Base-by-base conservation (phyloP, 1,140 invertebrate genomes). In the Danaus melanippus region DNA sequence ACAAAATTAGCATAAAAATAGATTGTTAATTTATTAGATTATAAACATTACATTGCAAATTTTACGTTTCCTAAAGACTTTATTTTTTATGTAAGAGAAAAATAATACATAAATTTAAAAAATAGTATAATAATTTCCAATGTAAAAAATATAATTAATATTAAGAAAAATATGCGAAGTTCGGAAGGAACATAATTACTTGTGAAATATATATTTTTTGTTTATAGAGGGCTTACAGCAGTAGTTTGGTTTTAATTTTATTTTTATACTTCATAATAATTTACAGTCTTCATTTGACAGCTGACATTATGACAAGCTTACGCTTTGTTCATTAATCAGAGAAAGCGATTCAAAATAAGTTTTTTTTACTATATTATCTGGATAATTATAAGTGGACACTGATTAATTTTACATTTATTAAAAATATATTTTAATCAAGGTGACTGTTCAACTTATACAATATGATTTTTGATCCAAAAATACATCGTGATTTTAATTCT, bases 321-420 rank as follows among this genome's bases (percentile, higher is more conserved):
- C 54, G 52, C 52, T 62, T 62, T 56, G 42, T 57, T 58, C 65
- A 71, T 71, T 68, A 71, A 71, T 71, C 63, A 68, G 60, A 66
- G 58, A 56, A 57, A 60, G 60, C 58, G 53, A 63, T 45, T 58
- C 45, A 56, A 51, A 62, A 48, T 66, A 54, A 60, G 42, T 62
- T 63, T 66, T 55, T 62, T 62, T 50, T 51, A 50, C 51, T 52
- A 56, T 49, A 50, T 47, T 50, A 55, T 61, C 53, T 50, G 52
- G 50, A 60, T 50, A 48, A 57, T 60, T 58, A 65, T 61, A 55
- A 60, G 58, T 45, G 53, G 40, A 42, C 49, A 58, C 66, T 65
- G 64, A 71, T 62, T 67, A 71, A 60, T 60, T 66, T 1, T 1
- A 32, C 21, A 32, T 32, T 32, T 32, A 32, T 32, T 32, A 32